Evolutionary conservation across 2,888 invertebrate genomes (phyloP).

Genomic region (Ennomos quercinarius): DNA sequence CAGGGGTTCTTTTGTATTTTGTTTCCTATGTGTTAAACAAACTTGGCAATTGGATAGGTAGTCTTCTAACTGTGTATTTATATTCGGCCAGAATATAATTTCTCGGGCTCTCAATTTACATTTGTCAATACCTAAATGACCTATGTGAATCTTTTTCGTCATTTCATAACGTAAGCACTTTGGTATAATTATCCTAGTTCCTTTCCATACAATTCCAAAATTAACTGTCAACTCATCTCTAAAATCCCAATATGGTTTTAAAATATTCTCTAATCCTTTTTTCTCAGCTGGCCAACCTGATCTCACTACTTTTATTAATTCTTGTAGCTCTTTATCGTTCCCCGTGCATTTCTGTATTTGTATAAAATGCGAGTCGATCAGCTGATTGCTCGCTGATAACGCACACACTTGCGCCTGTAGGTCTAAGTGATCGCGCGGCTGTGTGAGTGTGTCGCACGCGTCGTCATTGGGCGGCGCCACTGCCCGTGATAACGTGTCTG

Average conservation of each 20-base stretch:
- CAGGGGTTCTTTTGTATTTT: too few species aligned
- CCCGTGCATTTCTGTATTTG: too few species aligned
- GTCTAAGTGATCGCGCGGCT: too few species aligned
- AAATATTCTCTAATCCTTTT: not conserved
- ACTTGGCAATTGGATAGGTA: slow-evolving; percentile 32
- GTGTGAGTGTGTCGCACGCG: too few species aligned
- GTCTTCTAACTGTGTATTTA: slow-evolving; percentile 33
- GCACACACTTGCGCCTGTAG: too few species aligned
- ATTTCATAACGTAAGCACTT: too few species aligned
- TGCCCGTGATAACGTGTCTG: slow-evolving; percentile 36
- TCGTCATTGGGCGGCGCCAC: too few species aligned
- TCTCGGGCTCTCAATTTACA: slow-evolving; percentile 34
- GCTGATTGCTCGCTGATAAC: too few species aligned
- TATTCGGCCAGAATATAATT: slow-evolving; percentile 39
- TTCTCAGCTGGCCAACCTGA: too few species aligned
- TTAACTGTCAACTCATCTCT: slow-evolving; percentile 28
- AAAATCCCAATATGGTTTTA: slow-evolving; percentile 18
- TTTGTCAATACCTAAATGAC: slow-evolving; percentile 39
- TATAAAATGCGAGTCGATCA: too few species aligned
- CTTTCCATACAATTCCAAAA: slow-evolving; percentile 35
- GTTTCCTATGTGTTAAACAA: slow-evolving; percentile 29
- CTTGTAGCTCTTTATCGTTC: too few species aligned
- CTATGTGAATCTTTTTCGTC: slow-evolving; percentile 20
- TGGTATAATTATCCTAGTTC: slow-evolving; percentile 33
- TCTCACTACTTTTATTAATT: too few species aligned